phyloP scores from a whole-genome alignment of 2,797 vertebrate genomes.

The Ctenopoma kingsleyae region DNA sequence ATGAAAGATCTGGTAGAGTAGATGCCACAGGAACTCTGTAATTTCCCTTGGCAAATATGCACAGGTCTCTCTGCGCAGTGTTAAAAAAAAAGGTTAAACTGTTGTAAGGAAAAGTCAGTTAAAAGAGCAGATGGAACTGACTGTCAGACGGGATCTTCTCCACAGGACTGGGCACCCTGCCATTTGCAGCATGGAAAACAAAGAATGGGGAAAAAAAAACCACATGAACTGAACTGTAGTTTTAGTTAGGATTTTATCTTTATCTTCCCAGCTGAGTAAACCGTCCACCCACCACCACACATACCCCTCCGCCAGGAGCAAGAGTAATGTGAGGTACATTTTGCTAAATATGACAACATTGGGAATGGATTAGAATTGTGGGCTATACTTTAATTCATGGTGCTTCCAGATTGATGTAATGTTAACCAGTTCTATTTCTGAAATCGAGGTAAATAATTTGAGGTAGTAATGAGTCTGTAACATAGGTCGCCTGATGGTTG shows the following conservation, averaged over 20 bases:
- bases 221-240: too few relatives aligned
- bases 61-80: constrained; percentile 5
- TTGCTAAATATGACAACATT: too few relatives aligned
- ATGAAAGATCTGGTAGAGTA: constrained; percentile 31
- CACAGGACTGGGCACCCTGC: neutral
- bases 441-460: neutral
- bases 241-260: neutral
- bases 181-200: neutral
- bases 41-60: constrained; percentile 63
- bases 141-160: neutral
- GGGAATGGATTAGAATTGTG: too few relatives aligned
- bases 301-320: too few relatives aligned
- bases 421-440: too few relatives aligned
- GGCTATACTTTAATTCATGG: too few relatives aligned
- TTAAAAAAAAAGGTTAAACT: constrained; percentile 1
- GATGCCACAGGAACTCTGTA: constrained; percentile 32
- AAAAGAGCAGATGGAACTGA: neutral
- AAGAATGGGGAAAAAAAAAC: neutral
- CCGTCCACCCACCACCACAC: too few relatives aligned
- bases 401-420: too few relatives aligned
- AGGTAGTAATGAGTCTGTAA: neutral
- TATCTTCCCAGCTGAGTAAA: too few relatives aligned
- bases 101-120: neutral
- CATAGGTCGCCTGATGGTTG: neutral
- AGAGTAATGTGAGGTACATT: too few relatives aligned